Evolutionary conservation across 2,888 invertebrate species (phyloP).

Genomic region (Laspeyria flexula): DNA sequence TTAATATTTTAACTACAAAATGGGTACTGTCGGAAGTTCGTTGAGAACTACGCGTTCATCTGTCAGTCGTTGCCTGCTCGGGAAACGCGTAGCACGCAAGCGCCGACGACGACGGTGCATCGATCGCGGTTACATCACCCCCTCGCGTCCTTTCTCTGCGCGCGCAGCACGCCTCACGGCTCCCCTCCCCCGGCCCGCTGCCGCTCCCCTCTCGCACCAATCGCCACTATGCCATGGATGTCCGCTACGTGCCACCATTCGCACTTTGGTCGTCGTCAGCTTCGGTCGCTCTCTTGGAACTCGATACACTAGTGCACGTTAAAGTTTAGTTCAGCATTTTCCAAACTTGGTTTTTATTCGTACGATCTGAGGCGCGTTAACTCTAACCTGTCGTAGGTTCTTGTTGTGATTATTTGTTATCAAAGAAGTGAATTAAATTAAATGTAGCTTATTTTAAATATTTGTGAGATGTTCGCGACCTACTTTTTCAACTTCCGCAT

Average conservation of each 20-base stretch:
- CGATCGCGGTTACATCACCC: slow-evolving; percentile 85
- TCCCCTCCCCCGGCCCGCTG: slow-evolving; percentile 39
- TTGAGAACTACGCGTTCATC: too few relatives aligned
- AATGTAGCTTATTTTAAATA: slow-evolving; percentile 39
- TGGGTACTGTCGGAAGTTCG: too few relatives aligned
- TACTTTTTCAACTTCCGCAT: slow-evolving; percentile 79
- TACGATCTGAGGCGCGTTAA: slow-evolving; percentile 39
- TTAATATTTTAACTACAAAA: too few relatives aligned
- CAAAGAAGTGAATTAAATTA: slow-evolving; percentile 55
- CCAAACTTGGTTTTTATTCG: slow-evolving; percentile 53
- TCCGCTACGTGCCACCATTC: slow-evolving; percentile 75
- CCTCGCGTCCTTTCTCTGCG: slow-evolving; percentile 83
- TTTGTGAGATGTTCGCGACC: slow-evolving; percentile 73
- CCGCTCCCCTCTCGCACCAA: slow-evolving; percentile 63
- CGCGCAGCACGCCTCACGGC: slow-evolving; percentile 70
- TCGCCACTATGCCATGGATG: slow-evolving; percentile 68
- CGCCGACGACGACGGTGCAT: slow-evolving; percentile 73
- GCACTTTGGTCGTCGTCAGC: slow-evolving; percentile 72
- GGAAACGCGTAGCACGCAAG: slow-evolving; percentile 25
- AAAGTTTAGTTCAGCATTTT: slow-evolving; percentile 61
- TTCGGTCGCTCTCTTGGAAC: slow-evolving; percentile 61
- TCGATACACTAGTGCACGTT: slow-evolving; percentile 62
- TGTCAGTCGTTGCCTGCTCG: slow-evolving; percentile 7
- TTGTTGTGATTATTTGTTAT: slow-evolving; percentile 56
- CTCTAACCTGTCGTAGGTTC: slow-evolving; percentile 41